Conservation (phyloP, 2,797 vertebrate species). For the Discoglossus pictus region DNA sequence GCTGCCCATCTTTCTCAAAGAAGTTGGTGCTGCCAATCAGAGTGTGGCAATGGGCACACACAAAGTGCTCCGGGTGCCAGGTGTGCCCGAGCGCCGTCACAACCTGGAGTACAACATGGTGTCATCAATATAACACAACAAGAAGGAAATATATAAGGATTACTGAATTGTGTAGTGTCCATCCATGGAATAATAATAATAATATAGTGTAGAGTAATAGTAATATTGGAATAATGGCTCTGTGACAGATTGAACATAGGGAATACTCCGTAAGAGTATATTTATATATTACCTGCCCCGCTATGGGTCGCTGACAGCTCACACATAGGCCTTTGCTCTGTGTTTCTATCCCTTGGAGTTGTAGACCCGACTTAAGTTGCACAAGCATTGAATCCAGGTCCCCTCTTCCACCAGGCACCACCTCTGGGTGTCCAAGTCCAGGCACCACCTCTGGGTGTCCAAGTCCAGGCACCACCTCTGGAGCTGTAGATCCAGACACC, state of each 20-base stretch:
- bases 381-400: conserved; percentile 91
- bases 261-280: too few relatives aligned
- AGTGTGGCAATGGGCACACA: conserved; percentile 81
- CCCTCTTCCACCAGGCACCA: conserved; percentile 56
- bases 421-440: conserved; percentile 28
- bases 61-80: conserved; percentile 92
- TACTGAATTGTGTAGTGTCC: too few relatives aligned
- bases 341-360: conserved; percentile 84
- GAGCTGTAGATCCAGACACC: background rate
- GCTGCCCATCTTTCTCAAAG: conserved; percentile 88
- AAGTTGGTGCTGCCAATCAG: conserved; percentile 89
- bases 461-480: background rate
- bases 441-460: background rate
- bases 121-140: too few relatives aligned
- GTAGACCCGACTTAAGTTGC: conserved; percentile 87
- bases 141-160: too few relatives aligned
- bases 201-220: too few relatives aligned
- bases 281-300: conserved; percentile 78
- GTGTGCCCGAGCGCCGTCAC: conserved; percentile 86
- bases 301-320: conserved; percentile 87
- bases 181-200: too few relatives aligned
- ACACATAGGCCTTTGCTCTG: conserved; percentile 87
- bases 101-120: conserved; percentile 72
- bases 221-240: too few relatives aligned
- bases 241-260: too few relatives aligned